These are phyloP conservation scores for Mesoclemmys tuberculata DNA, from an alignment of 2,113 vertebrate genomes.

Conservation along the genomic window DNA sequence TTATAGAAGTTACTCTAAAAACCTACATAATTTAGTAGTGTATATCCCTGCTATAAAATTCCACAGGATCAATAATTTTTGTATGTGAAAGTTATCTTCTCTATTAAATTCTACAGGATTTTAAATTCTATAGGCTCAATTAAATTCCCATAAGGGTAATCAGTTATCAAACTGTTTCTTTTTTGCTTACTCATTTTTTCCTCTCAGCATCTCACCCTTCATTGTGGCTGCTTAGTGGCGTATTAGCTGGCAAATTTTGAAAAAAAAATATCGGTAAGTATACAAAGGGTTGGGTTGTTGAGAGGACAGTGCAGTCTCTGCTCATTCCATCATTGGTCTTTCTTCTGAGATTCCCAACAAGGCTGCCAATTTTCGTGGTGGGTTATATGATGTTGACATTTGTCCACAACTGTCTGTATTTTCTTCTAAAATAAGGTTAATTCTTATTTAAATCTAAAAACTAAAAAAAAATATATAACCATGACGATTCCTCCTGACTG, in stretches of 20 bases:
- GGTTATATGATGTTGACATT: background rate
- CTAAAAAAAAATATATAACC: background rate
- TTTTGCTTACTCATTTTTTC: background rate
- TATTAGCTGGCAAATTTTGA: background rate
- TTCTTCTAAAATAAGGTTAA: background rate
- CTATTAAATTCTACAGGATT: background rate
- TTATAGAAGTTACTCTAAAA: background rate
- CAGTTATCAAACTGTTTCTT: too few species aligned
- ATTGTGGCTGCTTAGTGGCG: background rate
- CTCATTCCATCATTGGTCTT: accelerated
- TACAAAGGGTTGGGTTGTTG: background rate
- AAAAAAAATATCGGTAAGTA: background rate
- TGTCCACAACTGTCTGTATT: background rate
- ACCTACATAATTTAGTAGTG: too few species aligned
- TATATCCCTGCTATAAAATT: background rate
- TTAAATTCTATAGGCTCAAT: too few species aligned
- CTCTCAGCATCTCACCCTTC: background rate
- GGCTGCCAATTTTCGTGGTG: background rate
- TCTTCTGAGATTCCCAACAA: background rate
- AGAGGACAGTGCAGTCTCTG: background rate
- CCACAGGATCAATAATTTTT: background rate
- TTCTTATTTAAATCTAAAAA: background rate
- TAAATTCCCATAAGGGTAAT: too few species aligned
- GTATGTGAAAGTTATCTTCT: background rate
- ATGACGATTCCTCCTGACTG: background rate